Conservation (phyloP, 1,140 invertebrate genomes). For the Apis cerana region DNA sequence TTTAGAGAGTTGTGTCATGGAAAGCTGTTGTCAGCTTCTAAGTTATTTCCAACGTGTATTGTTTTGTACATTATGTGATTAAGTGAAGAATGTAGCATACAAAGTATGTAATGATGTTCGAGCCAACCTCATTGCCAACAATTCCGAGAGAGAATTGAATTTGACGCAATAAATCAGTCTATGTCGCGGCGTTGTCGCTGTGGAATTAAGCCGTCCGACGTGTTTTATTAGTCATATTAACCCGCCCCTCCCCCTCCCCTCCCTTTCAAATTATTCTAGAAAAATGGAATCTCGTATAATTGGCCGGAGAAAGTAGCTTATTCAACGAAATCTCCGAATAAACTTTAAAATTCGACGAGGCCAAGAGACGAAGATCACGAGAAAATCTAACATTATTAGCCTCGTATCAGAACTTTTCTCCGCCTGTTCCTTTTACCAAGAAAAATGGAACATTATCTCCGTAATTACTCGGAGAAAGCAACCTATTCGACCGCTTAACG, state of each 20-base stretch:
- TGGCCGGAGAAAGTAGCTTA: not conserved
- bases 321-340: not conserved
- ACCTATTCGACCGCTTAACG: not conserved
- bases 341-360: too few species aligned
- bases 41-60: not conserved
- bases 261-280: too few species aligned
- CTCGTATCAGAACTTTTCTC: too few species aligned
- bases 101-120: not conserved
- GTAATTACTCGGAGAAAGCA: too few species aligned
- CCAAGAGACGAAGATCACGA: too few species aligned
- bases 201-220: constrained; percentile 2
- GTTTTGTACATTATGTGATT: not conserved
- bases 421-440: too few species aligned
- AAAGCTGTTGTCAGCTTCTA: too few species aligned
- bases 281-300: not conserved
- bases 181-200: not conserved
- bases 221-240: not conserved
- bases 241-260: not conserved
- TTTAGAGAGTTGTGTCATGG: too few species aligned
- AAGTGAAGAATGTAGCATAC: not conserved
- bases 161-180: constrained; percentile 15
- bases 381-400: too few species aligned
- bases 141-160: constrained; percentile 26
- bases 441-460: too few species aligned
- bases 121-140: constrained; percentile 29